Evolutionary conservation across 2,113 vertebrate genomes (phyloP), one percentile per base, ranked within the genome.

Genomic region (Tringa solitaria): DNA sequence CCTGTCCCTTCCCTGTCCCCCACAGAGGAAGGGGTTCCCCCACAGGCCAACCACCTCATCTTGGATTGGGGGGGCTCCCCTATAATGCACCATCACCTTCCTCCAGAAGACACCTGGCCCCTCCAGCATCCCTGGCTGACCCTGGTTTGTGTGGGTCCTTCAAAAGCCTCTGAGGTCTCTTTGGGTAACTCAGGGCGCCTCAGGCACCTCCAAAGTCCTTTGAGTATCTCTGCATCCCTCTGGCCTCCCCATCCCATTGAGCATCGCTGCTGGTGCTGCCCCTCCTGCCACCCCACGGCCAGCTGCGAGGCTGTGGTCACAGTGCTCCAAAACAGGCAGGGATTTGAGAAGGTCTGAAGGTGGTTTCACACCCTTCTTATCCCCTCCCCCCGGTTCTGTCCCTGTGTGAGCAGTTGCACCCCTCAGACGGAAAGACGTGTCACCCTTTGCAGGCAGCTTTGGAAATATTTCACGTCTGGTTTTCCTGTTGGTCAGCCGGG

Each of bases 401-500:
- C 67, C 39, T 35, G 33, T 0, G 0, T 27, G n/a, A 82, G 50
- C 8, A 4, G 56, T 95, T 96, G 91, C 81, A 84, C 48, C 23
- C 43, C 27, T 48, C 0, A 0, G 74, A 74, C 14, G 15, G 92
- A 94, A 95, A 59, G 77, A 72, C 1, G 1, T 54, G 50, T 78
- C 73, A 89, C 64, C 37, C 64, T 84, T 87, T 81, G 51, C 80
- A 84, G 54, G 59, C 46, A 2, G 46, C 56, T 95, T 89, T 89
- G 64, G 81, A 91, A 87, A 78, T 72, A 82, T 27, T 95, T 76
- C 64, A 51, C 7, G 2, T 75, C 65, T 97, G 90, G 84, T 94
- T 93, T 96, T 96, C 94, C 92, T 95, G 95, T 96, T 94, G 77
- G 54, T 87, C 74, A 91, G 84, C 73, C 5, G 50, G 22, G 50